Evolutionary conservation across 2,888 invertebrate species (phyloP), one percentile per base, ranked within the genome.

Genomic region (Dasysyrphus tricinctus): DNA sequence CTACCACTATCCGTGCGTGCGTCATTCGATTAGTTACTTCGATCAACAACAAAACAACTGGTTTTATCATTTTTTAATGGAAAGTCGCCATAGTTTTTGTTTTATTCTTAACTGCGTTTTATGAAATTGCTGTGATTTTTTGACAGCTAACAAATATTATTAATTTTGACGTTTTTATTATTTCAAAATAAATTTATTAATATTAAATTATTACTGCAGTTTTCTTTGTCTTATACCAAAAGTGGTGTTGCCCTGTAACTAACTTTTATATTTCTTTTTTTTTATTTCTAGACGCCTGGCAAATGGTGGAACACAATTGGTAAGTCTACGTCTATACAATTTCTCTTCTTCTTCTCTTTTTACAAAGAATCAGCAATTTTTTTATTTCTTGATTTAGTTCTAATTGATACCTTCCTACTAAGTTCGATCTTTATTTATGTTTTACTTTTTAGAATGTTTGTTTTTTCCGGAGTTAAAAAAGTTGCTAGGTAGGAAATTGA

Each of bases 401-500:
- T 32, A n/a, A 32, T 34, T 32, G 5, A 4, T 32, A 32, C 6
- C 32, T 32, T 12, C 2, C 11, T 39, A 39, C 39, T 42, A 14
- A 5, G 34, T 34, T 8, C n/a, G 12, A 34, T 56, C 12, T 59
- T 57, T 59, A 19, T 59, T 59, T 16, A 14, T 39, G 12, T 24
- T 37, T 39, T 2, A 51, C 1, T 39, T 19, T 19, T 39, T 39
- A 65, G 16, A 65, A 49, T 44, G 24, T 42, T 39, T 24, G n/a
- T 34, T 59, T 37, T 59, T 59, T 56, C 32, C 32, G 42, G 24
- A 19, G 16, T 32, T 32, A 47, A 49, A 65, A 47, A 65, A 19
- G 65, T 65, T 59, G 65, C 32, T 65, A 14, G 0, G 16, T 34
- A 65, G 65, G 65, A 65, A 65, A 65, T 65, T 34, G 34, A 65